Conservation (phyloP, 2,888 invertebrate genomes). For the Leptinotarsa peninsularis region DNA sequence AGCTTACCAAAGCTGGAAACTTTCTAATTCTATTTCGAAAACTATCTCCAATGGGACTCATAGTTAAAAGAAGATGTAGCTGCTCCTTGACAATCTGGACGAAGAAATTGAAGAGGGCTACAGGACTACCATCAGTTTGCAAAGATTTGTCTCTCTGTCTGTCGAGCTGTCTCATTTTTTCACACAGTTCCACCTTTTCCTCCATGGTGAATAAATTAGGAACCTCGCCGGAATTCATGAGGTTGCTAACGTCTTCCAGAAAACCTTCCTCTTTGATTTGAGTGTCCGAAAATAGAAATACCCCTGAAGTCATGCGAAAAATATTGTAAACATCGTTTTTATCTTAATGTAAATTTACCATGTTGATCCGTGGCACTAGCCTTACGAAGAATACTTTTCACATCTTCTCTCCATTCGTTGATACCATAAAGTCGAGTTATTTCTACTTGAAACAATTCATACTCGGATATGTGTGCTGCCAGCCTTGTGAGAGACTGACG, state of each 20-base stretch:
- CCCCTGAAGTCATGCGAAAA: constrained; percentile 63
- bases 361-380: constrained; percentile 87
- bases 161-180: constrained; percentile 93
- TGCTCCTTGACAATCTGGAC: constrained; percentile 89
- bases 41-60: constrained; percentile 91
- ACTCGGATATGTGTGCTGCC: constrained; percentile 94
- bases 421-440: constrained; percentile 87
- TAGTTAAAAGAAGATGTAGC: constrained; percentile 87
- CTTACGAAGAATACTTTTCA: constrained; percentile 82
- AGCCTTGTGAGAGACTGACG: constrained; percentile 90
- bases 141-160: constrained; percentile 86
- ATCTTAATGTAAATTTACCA: constrained; percentile 58
- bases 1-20: constrained; percentile 93
- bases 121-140: constrained; percentile 93
- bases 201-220: constrained; percentile 89
- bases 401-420: constrained; percentile 91
- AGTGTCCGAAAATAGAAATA: constrained; percentile 91
- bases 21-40: constrained; percentile 86
- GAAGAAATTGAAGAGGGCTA: constrained; percentile 92
- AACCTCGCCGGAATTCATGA: constrained; percentile 93
- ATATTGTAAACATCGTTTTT: not conserved
- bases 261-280: constrained; percentile 96
- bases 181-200: constrained; percentile 90
- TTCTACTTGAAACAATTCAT: constrained; percentile 92
- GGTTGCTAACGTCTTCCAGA: constrained; percentile 91